Evolutionary conservation across 2,797 vertebrate genomes (phyloP), one percentile per base, ranked within the genome.

Genomic region (Dryobates pubescens): DNA sequence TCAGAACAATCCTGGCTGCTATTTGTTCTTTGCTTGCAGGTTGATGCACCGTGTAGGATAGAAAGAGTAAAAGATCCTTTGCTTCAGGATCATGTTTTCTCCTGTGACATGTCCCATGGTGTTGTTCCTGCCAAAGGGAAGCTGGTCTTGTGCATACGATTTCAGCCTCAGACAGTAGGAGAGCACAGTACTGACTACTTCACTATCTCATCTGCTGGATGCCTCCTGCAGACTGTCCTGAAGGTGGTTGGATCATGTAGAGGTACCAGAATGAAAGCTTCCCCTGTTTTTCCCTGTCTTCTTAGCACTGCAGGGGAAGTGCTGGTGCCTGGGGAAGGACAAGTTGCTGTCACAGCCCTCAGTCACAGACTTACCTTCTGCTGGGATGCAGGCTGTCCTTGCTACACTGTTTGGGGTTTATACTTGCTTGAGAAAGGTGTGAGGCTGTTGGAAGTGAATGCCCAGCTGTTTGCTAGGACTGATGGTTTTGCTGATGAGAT

Each of bases 181-280:
- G 70, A 94, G 77, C 97, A 97, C 90, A 98, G 97, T 36, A 96
- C 98, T 2, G 98, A 98, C 79, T 99, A 99, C 95, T 96, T 99
- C 69, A 97, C 96, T 75, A 68, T 99, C 7, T 32, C 86, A 58
- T 98, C 97, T 58, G 97, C 88, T 63, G 98, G 98, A 18, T 96
- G 87, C 38, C 92, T 97, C 86, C 97, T 95, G 32, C 93, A 97
- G 95, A 96, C 97, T 18, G 78, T 97, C 67, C 96, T 99, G 87
- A 99, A 99, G 97, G 97, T 99, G 69, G 96, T 76, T 47, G 99
- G 99, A 83, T 97, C 88, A 36, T 98, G 98, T 90, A 95, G 94
- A 98, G 99, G 99, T 99, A 98, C 54, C 38, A 75, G 51, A 63
- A 13, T 23, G 51, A 78, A 75, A 92, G 17, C 36, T 13, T 49